These are phyloP conservation scores for Phyllotreta striolata DNA, from an alignment of 2,888 invertebrate genomes.

Conservation along the genomic window DNA sequence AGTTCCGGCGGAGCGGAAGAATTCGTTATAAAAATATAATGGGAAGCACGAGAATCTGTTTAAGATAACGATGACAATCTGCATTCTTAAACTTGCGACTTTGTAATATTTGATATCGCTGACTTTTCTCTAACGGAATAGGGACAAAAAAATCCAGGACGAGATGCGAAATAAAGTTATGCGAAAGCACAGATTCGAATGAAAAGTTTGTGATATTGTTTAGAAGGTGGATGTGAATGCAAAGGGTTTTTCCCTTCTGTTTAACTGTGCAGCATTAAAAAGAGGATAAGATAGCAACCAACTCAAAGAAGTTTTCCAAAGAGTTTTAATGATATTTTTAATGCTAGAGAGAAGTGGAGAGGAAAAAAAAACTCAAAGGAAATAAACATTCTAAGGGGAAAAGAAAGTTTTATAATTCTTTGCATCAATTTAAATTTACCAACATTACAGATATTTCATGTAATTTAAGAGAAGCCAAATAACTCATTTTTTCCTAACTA, in stretches of 20 bases:
- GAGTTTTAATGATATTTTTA: no score
- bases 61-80: constrained; percentile 22
- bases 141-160: background rate
- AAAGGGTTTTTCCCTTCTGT: constrained; percentile 3
- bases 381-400: no score
- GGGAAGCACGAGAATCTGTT: background rate
- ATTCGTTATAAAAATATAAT: constrained; percentile 22
- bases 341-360: no score
- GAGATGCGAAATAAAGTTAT: constrained; percentile 2
- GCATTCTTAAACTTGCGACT: constrained; percentile 12
- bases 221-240: background rate
- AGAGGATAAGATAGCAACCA: background rate
- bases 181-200: constrained; percentile 1
- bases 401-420: no score
- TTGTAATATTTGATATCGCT: constrained; percentile 17
- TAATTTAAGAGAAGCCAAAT: background rate
- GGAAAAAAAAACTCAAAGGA: no score
- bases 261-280: constrained; percentile 1
- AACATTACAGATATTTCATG: no score
- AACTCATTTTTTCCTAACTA: background rate
- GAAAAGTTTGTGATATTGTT: constrained; percentile 3
- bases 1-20: constrained; percentile 11
- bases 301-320: no score
- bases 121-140: constrained; percentile 13
- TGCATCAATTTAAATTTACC: no score